A percentile compares a stretch with the other conserved stretches of the same genome.
Conservation (phyloP, 2,113 vertebrate species). For the Clinocottus analis region DNA sequence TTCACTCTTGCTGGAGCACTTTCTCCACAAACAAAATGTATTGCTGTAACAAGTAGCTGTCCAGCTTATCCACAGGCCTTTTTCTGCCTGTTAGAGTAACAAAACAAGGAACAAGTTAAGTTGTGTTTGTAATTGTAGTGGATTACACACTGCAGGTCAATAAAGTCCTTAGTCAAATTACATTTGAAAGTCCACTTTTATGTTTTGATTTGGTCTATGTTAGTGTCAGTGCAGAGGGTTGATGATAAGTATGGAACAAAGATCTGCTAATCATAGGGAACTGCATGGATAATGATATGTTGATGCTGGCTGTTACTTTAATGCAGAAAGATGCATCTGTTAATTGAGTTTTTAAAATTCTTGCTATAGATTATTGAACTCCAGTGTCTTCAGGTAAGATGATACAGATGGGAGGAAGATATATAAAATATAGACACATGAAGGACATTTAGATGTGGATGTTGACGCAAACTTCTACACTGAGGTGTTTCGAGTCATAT, state of each 20-base stretch:
- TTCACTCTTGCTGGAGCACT: slow-evolving; percentile 15
- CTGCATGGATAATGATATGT: background rate
- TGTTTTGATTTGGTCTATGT: slow-evolving; percentile 10
- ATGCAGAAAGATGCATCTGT: background rate
- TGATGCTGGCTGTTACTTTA: background rate
- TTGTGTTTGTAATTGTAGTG: slow-evolving; percentile 18
- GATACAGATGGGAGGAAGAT: background rate
- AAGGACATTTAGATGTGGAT: slow-evolving; percentile 2
- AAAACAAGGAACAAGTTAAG: background rate
- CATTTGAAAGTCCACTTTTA: slow-evolving; percentile 11
- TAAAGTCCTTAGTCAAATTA: background rate
- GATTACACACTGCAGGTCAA: slow-evolving; percentile 2
- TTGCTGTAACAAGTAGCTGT: background rate
- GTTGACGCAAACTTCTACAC: background rate
- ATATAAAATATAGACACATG: background rate
- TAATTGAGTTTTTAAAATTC: background rate
- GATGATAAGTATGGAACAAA: background rate
- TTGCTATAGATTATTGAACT: background rate
- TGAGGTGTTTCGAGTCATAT: background rate
- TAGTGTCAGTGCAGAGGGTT: background rate
- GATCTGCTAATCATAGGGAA: slow-evolving; percentile 6
- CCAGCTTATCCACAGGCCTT: slow-evolving; percentile 7
- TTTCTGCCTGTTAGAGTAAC: background rate
- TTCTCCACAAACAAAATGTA: background rate
- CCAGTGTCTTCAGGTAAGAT: background rate